These are phyloP conservation scores for Orthonyx spaldingii DNA, from an alignment of 2,113 vertebrate species.

Conservation along the genomic window DNA sequence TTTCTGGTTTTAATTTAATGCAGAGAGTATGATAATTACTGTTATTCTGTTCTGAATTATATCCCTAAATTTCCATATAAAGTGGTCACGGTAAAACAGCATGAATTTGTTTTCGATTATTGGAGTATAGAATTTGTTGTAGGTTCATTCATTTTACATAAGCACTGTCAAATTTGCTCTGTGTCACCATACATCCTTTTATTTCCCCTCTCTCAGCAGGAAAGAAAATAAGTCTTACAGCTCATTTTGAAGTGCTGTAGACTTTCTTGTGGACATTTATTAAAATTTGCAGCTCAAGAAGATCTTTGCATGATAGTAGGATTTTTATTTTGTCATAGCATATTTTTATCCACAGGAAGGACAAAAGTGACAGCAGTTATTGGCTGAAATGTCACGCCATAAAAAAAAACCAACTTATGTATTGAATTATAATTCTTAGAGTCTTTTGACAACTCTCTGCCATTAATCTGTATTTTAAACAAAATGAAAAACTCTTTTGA, in stretches of 20 bases:
- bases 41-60: slow-evolving; percentile 58
- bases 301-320: background rate
- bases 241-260: background rate
- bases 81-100: slow-evolving; percentile 58
- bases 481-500: background rate
- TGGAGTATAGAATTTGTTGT: slow-evolving; percentile 33
- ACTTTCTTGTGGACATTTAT: background rate
- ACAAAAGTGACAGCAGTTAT: background rate
- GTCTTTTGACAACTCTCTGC: background rate
- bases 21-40: slow-evolving; percentile 47
- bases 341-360: background rate
- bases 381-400: background rate
- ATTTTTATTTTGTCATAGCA: background rate
- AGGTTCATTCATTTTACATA: slow-evolving; percentile 52
- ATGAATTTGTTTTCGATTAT: slow-evolving; percentile 65
- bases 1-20: slow-evolving; percentile 60
- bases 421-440: background rate
- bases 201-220: background rate
- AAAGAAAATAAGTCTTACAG: background rate
- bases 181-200: slow-evolving; percentile 5
- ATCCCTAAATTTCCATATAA: slow-evolving; percentile 58
- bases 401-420: background rate
- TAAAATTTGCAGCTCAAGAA: background rate
- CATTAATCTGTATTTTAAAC: background rate
- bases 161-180: slow-evolving; percentile 54